Evolutionary conservation across 2,797 vertebrate genomes (phyloP).

Genomic region (Halcyon leucocephala): DNA sequence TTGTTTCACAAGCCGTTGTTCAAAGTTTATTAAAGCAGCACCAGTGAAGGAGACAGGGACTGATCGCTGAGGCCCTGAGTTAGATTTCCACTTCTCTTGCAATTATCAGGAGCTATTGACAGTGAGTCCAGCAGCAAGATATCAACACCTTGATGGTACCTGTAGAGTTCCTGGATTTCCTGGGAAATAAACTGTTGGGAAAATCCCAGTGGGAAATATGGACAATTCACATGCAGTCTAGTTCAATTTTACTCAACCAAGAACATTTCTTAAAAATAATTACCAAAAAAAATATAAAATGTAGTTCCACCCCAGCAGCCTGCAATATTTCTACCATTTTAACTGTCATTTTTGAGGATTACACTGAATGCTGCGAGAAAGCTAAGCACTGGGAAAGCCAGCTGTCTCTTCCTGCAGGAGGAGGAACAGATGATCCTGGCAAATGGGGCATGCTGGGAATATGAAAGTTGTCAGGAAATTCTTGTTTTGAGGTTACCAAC

Average conservation of each 20-base stretch:
- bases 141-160: background rate
- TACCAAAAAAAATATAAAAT: background rate
- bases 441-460: conserved; percentile 43
- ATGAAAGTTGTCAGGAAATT: conserved; percentile 46
- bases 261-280: background rate
- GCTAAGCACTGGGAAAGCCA: background rate
- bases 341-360: background rate
- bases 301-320: background rate
- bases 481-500: background rate
- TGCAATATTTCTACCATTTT: background rate
- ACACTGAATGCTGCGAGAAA: background rate
- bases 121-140: background rate
- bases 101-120: conserved; percentile 5
- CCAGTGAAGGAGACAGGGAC: background rate
- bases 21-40: background rate
- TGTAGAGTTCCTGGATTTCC: background rate
- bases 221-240: background rate
- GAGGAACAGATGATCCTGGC: conserved; percentile 11
- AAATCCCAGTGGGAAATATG: background rate
- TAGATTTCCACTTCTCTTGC: conserved; percentile 1
- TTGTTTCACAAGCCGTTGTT: background rate
- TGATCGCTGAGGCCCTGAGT: background rate
- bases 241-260: background rate
- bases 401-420: conserved; percentile 22
- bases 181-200: background rate